Conservation (phyloP, 1,140 invertebrate species). For the Apocrypta bakeri region DNA sequence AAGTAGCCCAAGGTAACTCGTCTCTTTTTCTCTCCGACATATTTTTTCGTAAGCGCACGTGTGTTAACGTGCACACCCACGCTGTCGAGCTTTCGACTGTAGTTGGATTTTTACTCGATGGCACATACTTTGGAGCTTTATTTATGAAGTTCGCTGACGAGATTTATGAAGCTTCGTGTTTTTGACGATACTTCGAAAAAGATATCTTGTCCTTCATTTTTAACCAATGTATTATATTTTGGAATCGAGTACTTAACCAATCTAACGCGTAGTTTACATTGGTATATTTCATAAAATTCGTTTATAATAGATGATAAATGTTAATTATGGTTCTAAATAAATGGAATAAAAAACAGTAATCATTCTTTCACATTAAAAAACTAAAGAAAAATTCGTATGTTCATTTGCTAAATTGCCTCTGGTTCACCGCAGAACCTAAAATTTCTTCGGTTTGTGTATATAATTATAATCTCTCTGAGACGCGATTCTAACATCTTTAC, state of each 20-base stretch:
- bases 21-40: neutral
- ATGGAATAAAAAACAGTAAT: neutral
- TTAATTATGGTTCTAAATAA: neutral
- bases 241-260: neutral
- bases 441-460: neutral
- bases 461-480: neutral
- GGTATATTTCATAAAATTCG: no score
- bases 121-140: neutral
- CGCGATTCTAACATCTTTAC: neutral
- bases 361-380: neutral
- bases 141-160: neutral
- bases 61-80: neutral
- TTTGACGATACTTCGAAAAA: no score
- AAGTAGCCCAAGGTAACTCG: slow-evolving; percentile 31
- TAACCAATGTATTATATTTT: no score
- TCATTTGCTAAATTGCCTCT: neutral
- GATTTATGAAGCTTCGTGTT: neutral
- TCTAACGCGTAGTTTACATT: neutral
- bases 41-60: neutral
- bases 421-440: neutral
- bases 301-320: no score
- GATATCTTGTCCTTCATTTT: neutral
- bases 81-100: neutral
- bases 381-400: neutral
- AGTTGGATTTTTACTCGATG: neutral